Base-by-base conservation (phyloP, 2,888 invertebrate genomes). In the Alcis repandata region DNA sequence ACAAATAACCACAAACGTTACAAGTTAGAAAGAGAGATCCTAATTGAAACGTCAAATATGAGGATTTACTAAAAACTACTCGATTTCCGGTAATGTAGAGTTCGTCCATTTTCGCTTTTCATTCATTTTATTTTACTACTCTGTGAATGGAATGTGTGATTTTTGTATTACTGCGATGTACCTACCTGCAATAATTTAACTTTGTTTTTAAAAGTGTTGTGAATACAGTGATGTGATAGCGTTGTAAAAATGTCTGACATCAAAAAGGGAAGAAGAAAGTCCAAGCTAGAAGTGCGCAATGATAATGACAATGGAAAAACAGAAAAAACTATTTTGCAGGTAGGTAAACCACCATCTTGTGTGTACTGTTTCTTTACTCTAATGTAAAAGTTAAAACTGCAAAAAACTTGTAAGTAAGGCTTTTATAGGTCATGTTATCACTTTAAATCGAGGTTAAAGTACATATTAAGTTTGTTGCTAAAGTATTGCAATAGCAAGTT, bases 341-440 rank as follows among this genome's bases (percentile, higher is more conserved):
- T 70, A 68, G 65, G 45, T 63, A 41, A 32, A 63, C 59, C 67
- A 69, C 72, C 73, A 74, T 70, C 65, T 73, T 73, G 70, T 63
- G 15, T 11, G 6, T 4, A 45, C 13, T 45, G 20, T 13, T 22
- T 17, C n/a, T 13, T 10, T 46, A 27, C 40, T 10, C 10, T 4
- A 49, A 32, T 49, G 4, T 17, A 10, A 11, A 36, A 36, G 36
- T 22, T 1, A 8, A n/a, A 46, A n/a, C 22, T 22, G 1, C n/a
- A 7, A 22, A 7, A n/a, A n/a, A n/a, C n/a, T n/a, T n/a, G n/a
- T n/a, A n/a, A n/a, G n/a, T 19, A 19, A 15, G 0, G 43, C 2
- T 11, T 17, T 43, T 41, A 13, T 2, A 1, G 20, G 22, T 6
- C 46, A 20, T n/a, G 7, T 22, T 7, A 27, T 11, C 19, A 8